A percentile compares a stretch with the other conserved stretches of the same genome.
These are phyloP conservation scores for Bicyclus anynana DNA, from an alignment of 1,140 invertebrate species.

Conservation along the genomic window DNA sequence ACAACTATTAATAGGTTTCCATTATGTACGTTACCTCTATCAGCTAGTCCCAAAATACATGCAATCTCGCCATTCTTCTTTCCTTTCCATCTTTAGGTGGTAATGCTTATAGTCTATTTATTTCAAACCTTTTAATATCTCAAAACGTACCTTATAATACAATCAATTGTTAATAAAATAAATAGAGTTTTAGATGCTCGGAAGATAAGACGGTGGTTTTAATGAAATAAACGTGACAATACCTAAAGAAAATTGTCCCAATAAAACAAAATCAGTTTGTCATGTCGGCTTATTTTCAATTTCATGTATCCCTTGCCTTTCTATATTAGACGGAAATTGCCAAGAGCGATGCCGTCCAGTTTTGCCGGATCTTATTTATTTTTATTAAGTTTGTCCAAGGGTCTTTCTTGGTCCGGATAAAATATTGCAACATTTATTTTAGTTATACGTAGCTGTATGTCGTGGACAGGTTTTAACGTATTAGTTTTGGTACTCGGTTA, in stretches of 20 bases:
- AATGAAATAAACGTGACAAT: neutral
- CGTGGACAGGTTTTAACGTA: neutral
- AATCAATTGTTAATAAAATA: too few species aligned
- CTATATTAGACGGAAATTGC: slow-evolving; percentile 62
- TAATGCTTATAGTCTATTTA: too few species aligned
- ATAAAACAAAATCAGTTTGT: slow-evolving; percentile 19
- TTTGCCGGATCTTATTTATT: slow-evolving; percentile 58
- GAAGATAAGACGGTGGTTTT: neutral
- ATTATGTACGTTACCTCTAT: too few species aligned
- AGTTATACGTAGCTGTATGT: neutral
- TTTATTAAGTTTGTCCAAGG: slow-evolving; percentile 49
- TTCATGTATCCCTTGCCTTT: slow-evolving; percentile 62
- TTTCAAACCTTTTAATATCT: too few species aligned
- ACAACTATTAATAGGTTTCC: too few species aligned
- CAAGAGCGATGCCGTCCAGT: slow-evolving; percentile 50
- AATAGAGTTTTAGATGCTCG: too few species aligned
- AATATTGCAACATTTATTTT: slow-evolving; percentile 15
- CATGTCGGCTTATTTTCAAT: slow-evolving; percentile 52
- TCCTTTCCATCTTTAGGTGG: too few species aligned
- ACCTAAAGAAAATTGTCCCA: neutral
- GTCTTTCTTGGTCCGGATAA: slow-evolving; percentile 14
- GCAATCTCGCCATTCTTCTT: too few species aligned
- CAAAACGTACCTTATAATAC: too few species aligned
- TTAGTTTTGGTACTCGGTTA: neutral
- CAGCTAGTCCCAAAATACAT: too few species aligned